Evolutionary conservation across 1,140 invertebrate species (phyloP).

Genomic region (Pachypsylla venusta): DNA sequence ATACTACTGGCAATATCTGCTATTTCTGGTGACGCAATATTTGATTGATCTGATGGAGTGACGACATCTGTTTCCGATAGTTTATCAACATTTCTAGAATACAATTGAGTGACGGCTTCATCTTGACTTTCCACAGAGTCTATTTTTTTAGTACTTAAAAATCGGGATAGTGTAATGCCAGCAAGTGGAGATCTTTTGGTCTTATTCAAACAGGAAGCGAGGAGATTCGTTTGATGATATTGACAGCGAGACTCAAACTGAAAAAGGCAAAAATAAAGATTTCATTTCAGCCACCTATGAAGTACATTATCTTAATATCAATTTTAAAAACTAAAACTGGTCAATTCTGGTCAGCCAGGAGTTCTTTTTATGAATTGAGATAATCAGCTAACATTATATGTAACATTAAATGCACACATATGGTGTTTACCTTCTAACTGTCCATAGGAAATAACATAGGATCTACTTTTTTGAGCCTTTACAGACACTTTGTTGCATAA

Average conservation of each 20-base stretch:
- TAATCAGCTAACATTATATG: too few species aligned
- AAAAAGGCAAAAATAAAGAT: background rate
- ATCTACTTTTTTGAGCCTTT: too few species aligned
- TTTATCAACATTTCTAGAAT: background rate
- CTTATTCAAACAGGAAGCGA: background rate
- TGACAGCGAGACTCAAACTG: constrained; percentile 6
- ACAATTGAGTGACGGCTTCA: background rate
- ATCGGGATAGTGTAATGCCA: background rate
- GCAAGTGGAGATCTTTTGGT: background rate
- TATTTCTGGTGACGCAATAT: background rate
- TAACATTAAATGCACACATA: too few species aligned
- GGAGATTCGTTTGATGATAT: background rate
- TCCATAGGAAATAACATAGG: too few species aligned
- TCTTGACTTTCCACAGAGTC: constrained; percentile 4
- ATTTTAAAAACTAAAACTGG: too few species aligned
- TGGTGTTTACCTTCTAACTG: too few species aligned
- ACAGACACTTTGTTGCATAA: too few species aligned
- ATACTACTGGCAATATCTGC: background rate
- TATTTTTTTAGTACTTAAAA: background rate
- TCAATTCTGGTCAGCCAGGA: too few species aligned
- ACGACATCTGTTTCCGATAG: background rate
- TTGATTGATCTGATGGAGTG: background rate
- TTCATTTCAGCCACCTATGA: too few species aligned
- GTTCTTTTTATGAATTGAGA: too few species aligned
- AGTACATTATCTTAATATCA: too few species aligned